phyloP scores from a whole-genome alignment of 2,888 invertebrate species.

The Synergus gifuensis region DNA sequence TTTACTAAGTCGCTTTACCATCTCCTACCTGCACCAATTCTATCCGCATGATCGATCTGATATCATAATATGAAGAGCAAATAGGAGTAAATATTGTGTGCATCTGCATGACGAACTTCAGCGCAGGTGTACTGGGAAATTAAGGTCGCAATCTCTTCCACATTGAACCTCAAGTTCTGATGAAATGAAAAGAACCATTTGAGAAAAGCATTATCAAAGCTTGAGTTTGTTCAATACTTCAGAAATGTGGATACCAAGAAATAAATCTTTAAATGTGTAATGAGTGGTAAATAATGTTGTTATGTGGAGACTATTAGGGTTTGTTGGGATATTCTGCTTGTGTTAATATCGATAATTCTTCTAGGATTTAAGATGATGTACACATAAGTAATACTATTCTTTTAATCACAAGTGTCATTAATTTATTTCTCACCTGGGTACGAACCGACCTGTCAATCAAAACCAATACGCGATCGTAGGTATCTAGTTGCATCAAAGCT shows the following conservation, averaged over 20 bases:
- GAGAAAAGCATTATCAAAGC: neutral
- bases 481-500: too few relatives aligned
- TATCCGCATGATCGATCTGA: slow-evolving; percentile 62
- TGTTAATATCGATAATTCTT: neutral
- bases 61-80: slow-evolving; percentile 66
- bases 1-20: slow-evolving; percentile 37
- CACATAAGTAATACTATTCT: too few relatives aligned
- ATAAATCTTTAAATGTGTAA: neutral
- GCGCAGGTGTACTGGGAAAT: slow-evolving; percentile 51
- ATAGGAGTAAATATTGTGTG: slow-evolving; percentile 65
- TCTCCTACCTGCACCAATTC: slow-evolving; percentile 55
- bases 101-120: slow-evolving; percentile 61
- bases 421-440: too few relatives aligned
- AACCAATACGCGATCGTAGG: too few relatives aligned
- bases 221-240: neutral
- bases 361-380: neutral
- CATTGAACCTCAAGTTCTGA: neutral
- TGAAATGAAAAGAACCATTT: neutral
- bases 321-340: neutral
- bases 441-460: too few relatives aligned
- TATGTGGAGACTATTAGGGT: neutral
- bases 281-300: neutral
- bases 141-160: slow-evolving; percentile 1
- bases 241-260: neutral
- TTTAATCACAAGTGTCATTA: too few relatives aligned